Conservation (phyloP, 2,113 vertebrate genomes). For the Myocastor coypus region DNA sequence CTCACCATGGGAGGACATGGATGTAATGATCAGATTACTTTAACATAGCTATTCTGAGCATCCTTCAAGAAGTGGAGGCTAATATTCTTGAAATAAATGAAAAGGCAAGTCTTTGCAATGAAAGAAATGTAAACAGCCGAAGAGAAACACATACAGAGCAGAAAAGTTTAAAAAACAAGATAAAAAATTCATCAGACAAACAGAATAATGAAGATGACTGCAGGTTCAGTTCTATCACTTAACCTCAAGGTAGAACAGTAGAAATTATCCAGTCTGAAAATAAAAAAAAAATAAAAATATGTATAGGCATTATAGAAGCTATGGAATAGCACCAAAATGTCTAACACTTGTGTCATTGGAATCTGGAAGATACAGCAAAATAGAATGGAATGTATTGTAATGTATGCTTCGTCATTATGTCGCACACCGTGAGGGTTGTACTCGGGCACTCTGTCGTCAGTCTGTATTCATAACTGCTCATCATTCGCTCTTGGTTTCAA, state of each 20-base stretch:
- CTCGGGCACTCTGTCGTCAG: not conserved
- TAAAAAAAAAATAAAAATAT: not conserved
- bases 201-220: not conserved
- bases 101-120: not conserved
- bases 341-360: not conserved
- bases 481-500: not conserved
- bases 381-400: not conserved
- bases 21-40: constrained; percentile 8
- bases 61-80: not conserved
- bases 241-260: not conserved
- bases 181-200: not conserved
- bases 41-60: not conserved
- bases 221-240: not conserved
- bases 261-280: constrained; percentile 24
- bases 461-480: not conserved
- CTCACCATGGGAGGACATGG: not conserved
- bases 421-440: not conserved
- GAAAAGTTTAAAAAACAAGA: not conserved
- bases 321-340: not conserved
- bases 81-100: constrained; percentile 43
- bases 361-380: not conserved
- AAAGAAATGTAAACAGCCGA: not conserved
- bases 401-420: not conserved
- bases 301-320: not conserved
- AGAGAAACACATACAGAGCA: not conserved